Conservation (phyloP, 1,140 invertebrate genomes). For the Ptiloglossa arizonensis region DNA sequence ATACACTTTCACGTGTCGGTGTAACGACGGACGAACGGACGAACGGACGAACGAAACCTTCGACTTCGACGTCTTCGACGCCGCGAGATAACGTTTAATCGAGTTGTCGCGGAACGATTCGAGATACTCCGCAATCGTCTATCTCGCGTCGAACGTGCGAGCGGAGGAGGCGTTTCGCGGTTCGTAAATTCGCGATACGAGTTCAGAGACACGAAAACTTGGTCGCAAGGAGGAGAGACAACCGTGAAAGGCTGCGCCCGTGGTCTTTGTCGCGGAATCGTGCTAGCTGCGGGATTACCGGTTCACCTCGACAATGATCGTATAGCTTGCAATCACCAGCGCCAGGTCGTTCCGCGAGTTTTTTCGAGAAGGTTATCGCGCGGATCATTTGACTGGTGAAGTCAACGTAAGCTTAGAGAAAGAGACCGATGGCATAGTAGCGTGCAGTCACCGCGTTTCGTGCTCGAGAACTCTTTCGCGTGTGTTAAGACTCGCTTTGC, state of each 20-base stretch:
- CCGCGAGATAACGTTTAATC: constrained; percentile 8
- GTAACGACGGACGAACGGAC: background rate
- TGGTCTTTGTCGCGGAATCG: background rate
- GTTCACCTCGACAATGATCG: constrained; percentile 22
- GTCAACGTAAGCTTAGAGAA: constrained; percentile 16
- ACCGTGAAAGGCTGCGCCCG: background rate
- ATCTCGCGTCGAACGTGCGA: background rate
- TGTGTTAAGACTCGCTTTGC: constrained; percentile 55
- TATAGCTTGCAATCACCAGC: background rate
- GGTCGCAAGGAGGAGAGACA: background rate
- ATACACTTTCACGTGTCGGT: constrained; percentile 44
- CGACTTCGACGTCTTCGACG: background rate
- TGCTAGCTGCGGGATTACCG: background rate
- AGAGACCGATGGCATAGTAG: constrained; percentile 51
- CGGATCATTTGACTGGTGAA: constrained; percentile 1
- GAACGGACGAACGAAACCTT: too few relatives aligned
- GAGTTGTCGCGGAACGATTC: background rate
- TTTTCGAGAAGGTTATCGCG: constrained; percentile 25
- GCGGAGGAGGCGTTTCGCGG: background rate
- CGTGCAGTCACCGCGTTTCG: constrained; percentile 50
- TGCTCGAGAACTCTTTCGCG: constrained; percentile 57
- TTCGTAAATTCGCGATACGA: background rate
- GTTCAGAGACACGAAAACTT: background rate
- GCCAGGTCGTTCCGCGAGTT: background rate
- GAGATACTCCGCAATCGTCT: background rate